Conservation (phyloP, 2,113 vertebrate species). For the Scomber japonicus region DNA sequence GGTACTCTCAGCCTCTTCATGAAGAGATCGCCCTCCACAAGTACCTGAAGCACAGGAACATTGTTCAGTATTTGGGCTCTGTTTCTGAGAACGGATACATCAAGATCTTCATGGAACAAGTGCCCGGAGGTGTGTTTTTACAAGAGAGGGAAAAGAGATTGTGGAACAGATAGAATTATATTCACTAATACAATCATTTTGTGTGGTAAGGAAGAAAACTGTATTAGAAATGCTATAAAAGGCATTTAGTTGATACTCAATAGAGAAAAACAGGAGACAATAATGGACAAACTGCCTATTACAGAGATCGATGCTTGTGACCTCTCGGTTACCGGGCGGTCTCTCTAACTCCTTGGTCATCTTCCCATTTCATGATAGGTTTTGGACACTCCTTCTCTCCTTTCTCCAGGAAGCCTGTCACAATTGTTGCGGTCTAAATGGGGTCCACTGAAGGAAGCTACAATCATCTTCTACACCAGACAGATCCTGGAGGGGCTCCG, state of each 20-base stretch:
- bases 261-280: not conserved
- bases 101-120: slow-evolving; percentile 99
- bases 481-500: slow-evolving; percentile 98
- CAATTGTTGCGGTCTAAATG: slow-evolving; percentile 96
- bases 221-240: too few relatives aligned
- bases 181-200: not conserved
- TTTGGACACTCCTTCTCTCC: slow-evolving; percentile 21
- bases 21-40: slow-evolving; percentile 99
- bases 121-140: slow-evolving; percentile 88
- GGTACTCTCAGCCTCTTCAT: slow-evolving; percentile 97
- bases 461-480: slow-evolving; percentile 98
- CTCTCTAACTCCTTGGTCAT: slow-evolving; percentile 57
- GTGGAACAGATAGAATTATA: not conserved
- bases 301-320: slow-evolving; percentile 43
- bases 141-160: not conserved
- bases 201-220: not conserved
- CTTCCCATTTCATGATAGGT: slow-evolving; percentile 58
- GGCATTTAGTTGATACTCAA: too few relatives aligned
- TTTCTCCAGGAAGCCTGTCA: slow-evolving; percentile 93
- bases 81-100: slow-evolving; percentile 97
- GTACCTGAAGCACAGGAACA: slow-evolving; percentile 98
- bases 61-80: slow-evolving; percentile 98
- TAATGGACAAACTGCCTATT: not conserved
- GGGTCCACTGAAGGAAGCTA: slow-evolving; percentile 97
- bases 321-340: slow-evolving; percentile 26